phyloP scores from a whole-genome alignment of 2,113 vertebrate species.

The Tachysurus vachellii region DNA sequence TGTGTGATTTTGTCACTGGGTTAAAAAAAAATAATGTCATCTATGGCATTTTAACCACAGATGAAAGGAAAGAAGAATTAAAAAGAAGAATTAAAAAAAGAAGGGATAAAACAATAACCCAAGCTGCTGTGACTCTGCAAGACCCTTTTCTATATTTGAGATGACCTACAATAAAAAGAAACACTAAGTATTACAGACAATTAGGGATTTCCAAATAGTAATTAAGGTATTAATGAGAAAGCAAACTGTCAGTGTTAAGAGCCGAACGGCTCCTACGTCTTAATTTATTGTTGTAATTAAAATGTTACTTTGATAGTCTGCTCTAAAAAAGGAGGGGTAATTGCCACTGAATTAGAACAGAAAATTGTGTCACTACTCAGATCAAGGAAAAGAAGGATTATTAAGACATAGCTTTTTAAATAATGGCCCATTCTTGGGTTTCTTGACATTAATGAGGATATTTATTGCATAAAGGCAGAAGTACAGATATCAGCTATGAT shows the following conservation, averaged over 20 bases:
- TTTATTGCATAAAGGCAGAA: slow-evolving; percentile 52
- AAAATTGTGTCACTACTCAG: slow-evolving; percentile 56
- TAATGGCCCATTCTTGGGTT: slow-evolving; percentile 54
- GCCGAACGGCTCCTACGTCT: slow-evolving; percentile 53
- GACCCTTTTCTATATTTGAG: slow-evolving; percentile 67
- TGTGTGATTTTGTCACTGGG: slow-evolving; percentile 71
- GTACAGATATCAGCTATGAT: slow-evolving; percentile 58
- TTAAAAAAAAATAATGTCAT: slow-evolving; percentile 69
- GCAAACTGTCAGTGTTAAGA: slow-evolving; percentile 68
- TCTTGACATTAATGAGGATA: slow-evolving; percentile 60
- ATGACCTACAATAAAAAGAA: slow-evolving; percentile 66
- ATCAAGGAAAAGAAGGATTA: slow-evolving; percentile 53
- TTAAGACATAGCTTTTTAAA: slow-evolving; percentile 57
- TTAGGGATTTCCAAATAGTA: slow-evolving; percentile 70
- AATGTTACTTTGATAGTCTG: slow-evolving; percentile 55
- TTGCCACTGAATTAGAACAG: slow-evolving; percentile 60
- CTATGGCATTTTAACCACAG: slow-evolving; percentile 68
- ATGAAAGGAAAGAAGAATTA: slow-evolving; percentile 47
- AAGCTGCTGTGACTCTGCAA: slow-evolving; percentile 52
- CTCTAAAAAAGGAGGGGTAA: slow-evolving; percentile 50
- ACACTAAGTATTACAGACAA: slow-evolving; percentile 69
- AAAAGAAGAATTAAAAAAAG: slow-evolving; percentile 26
- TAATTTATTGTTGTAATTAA: slow-evolving; percentile 64
- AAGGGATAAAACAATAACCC: slow-evolving; percentile 63
- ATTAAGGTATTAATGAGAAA: slow-evolving; percentile 76